Conservation (phyloP, 2,888 invertebrate genomes). For the Nomada flava region DNA sequence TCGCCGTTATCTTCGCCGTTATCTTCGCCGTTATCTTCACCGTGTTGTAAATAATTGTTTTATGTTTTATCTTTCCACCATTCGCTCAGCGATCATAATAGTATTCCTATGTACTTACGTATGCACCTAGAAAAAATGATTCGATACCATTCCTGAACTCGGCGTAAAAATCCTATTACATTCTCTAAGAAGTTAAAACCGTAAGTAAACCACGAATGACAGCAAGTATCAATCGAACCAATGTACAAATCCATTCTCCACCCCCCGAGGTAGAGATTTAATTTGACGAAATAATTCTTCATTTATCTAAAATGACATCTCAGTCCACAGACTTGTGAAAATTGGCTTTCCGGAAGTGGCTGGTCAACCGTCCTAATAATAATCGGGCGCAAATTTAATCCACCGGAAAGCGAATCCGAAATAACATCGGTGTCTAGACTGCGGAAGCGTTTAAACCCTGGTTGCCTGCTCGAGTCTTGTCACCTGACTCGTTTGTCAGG, state of each 20-base stretch:
- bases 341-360: constrained; percentile 42
- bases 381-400: constrained; percentile 57
- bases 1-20: too few species aligned
- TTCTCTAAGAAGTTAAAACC: background rate
- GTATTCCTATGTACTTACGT: too few species aligned
- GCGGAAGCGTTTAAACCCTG: constrained; percentile 70
- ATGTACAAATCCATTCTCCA: too few species aligned
- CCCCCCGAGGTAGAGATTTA: background rate
- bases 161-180: background rate
- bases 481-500: constrained; percentile 14
- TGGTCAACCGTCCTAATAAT: constrained; percentile 60
- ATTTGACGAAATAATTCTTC: background rate
- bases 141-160: background rate
- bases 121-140: too few species aligned
- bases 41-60: too few species aligned
- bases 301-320: background rate
- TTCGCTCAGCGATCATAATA: too few species aligned
- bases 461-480: constrained; percentile 23
- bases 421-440: constrained; percentile 62
- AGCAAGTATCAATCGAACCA: too few species aligned
- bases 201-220: too few species aligned
- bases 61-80: too few species aligned
- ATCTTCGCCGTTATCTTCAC: too few species aligned
- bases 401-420: constrained; percentile 74
- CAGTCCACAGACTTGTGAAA: constrained; percentile 51